phyloP scores from a whole-genome alignment of 2,797 vertebrate genomes.

The Iguana delicatissima region DNA sequence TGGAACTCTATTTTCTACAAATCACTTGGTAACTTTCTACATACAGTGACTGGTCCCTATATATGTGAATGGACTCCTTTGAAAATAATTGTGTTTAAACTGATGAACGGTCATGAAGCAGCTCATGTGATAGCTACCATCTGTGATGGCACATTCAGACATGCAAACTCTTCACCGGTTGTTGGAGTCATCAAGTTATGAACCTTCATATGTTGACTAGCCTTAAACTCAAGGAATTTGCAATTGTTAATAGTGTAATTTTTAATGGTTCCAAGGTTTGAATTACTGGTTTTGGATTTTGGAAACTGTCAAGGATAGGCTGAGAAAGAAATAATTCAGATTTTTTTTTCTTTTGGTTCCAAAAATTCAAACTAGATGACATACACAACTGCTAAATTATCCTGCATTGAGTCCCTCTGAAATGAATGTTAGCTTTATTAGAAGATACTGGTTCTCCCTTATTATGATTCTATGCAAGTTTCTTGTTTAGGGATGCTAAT shows the following conservation, averaged over 20 bases:
- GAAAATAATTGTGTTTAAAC: neutral
- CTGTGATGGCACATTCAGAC: neutral
- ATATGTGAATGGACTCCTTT: neutral
- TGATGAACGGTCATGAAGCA: neutral
- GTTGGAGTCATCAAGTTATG: neutral
- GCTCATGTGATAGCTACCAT: neutral
- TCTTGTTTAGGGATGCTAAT: neutral
- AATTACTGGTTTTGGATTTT: neutral
- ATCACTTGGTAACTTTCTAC: neutral
- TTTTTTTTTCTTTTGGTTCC: neutral
- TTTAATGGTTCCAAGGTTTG: neutral
- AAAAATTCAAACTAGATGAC: neutral
- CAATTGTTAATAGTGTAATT: neutral
- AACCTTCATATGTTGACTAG: neutral
- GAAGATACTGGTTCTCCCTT: neutral
- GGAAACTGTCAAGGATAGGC: neutral
- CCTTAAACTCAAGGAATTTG: neutral
- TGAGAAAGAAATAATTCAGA: neutral
- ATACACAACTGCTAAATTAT: neutral
- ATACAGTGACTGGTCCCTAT: neutral
- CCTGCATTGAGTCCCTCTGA: neutral
- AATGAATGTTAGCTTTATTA: neutral
- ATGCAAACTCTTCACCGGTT: neutral
- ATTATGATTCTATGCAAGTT: neutral
- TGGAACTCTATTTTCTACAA: neutral